phyloP scores from a whole-genome alignment of 2,113 vertebrate genomes.

The Seriola rivoliana region DNA sequence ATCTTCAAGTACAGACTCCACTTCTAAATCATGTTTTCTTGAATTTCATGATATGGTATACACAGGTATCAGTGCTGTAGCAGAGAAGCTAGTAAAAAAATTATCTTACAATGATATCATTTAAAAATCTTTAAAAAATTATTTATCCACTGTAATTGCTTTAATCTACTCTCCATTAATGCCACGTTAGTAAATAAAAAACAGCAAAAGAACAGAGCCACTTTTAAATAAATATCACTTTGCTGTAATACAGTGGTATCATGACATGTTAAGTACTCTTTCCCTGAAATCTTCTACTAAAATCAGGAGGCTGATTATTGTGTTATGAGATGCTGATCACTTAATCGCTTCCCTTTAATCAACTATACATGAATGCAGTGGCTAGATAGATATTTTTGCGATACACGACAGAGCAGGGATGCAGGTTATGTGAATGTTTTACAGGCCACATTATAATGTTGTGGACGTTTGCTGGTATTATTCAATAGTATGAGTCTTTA shows the following conservation, averaged over 20 bases:
- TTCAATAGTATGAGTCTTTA: slow-evolving; percentile 64
- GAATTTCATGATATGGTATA: slow-evolving; percentile 79
- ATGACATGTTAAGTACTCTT: slow-evolving; percentile 88
- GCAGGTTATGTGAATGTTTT: slow-evolving; percentile 58
- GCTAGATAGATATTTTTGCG: slow-evolving; percentile 43
- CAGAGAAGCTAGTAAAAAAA: slow-evolving; percentile 78
- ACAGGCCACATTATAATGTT: slow-evolving; percentile 60
- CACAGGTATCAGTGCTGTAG: slow-evolving; percentile 68
- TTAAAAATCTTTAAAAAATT: slow-evolving; percentile 72
- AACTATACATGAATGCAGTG: slow-evolving; percentile 29
- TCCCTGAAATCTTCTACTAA: slow-evolving; percentile 94
- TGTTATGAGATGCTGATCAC: slow-evolving; percentile 79
- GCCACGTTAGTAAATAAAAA: slow-evolving; percentile 63
- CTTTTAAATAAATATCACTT: slow-evolving; percentile 74
- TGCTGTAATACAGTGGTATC: slow-evolving; percentile 72
- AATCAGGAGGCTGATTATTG: slow-evolving; percentile 81
- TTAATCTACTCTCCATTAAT: slow-evolving; percentile 58
- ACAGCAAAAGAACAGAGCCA: slow-evolving; percentile 64
- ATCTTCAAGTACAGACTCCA: slow-evolving; percentile 85
- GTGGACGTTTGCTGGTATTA: slow-evolving; percentile 76
- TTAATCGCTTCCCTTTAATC: slow-evolving; percentile 39
- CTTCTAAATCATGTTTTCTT: slow-evolving; percentile 88
- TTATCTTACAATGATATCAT: slow-evolving; percentile 64
- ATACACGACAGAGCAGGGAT: slow-evolving; percentile 57
- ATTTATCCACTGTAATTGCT: slow-evolving; percentile 54